Evolutionary conservation across 1,140 invertebrate genomes (phyloP).

Genomic region (Dreissena rostriformis): DNA sequence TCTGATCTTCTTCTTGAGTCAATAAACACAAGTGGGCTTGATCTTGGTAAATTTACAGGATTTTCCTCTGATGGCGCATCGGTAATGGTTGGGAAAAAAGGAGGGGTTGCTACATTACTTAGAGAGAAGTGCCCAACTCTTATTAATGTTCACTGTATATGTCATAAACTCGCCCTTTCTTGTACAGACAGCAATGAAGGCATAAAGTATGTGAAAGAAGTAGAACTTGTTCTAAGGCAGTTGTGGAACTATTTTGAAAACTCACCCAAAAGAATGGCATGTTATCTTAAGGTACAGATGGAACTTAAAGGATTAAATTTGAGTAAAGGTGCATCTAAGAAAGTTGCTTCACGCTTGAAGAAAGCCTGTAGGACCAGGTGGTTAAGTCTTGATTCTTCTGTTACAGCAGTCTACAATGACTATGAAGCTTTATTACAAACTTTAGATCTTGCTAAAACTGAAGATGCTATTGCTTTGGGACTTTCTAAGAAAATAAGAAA

Average conservation of each 20-base stretch:
- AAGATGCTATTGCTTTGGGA: constrained; percentile 43
- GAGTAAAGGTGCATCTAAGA: background rate
- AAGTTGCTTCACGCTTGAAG: constrained; percentile 43
- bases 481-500: constrained; percentile 46
- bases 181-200: constrained; percentile 52
- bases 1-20: background rate
- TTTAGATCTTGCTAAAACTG: background rate
- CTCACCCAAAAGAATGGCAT: constrained; percentile 56
- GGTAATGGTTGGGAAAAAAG: background rate
- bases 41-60: constrained; percentile 4
- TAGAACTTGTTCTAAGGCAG: constrained; percentile 40
- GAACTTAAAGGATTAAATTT: constrained; percentile 31
- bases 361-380: constrained; percentile 60
- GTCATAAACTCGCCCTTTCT: constrained; percentile 56
- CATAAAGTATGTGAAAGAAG: constrained; percentile 46
- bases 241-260: constrained; percentile 57
- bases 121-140: background rate
- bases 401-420: constrained; percentile 24
- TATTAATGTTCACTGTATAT: constrained; percentile 42
- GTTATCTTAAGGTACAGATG: constrained; percentile 26
- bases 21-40: background rate
- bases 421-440: constrained; percentile 36
- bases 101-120: background rate
- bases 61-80: constrained; percentile 13
- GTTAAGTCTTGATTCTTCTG: constrained; percentile 50